phyloP scores from a whole-genome alignment of 2,113 vertebrate genomes.

The Nibea albiflora region DNA sequence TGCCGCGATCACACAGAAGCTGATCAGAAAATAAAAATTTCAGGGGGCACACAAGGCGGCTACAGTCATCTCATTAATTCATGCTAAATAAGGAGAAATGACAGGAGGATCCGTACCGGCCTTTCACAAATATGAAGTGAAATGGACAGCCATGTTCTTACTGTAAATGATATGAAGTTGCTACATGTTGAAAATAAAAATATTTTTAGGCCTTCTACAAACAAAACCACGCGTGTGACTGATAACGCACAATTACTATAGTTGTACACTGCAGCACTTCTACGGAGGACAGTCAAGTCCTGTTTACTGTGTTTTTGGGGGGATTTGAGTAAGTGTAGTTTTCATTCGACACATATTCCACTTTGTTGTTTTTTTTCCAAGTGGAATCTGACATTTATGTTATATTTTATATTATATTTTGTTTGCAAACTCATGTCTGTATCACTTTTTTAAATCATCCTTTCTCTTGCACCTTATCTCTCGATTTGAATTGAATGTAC shows the following conservation, averaged over 20 bases:
- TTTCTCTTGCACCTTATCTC: too few species aligned
- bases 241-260: neutral
- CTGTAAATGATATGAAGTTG: neutral
- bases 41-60: conserved; percentile 68
- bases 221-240: neutral
- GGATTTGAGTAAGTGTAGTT: neutral
- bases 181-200: neutral
- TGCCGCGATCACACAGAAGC: conserved; percentile 71
- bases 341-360: neutral
- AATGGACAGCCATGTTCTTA: conserved; percentile 21
- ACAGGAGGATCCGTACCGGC: conserved; percentile 19
- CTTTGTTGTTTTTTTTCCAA: too few species aligned
- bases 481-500: too few species aligned
- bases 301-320: neutral
- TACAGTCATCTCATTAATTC: conserved; percentile 75
- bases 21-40: conserved; percentile 75
- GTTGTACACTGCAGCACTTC: neutral
- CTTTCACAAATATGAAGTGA: conserved; percentile 30
- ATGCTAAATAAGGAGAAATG: conserved; percentile 51
- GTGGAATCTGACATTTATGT: neutral
- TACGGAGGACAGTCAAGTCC: neutral
- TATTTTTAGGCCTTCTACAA: neutral
- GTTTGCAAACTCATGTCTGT: too few species aligned
- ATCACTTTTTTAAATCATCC: too few species aligned
- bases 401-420: too few species aligned